A percentile compares a stretch with the other conserved stretches of the same genome.
Evolutionary conservation across 2,113 vertebrate species (phyloP).

Genomic region (Sula dactylatra): DNA sequence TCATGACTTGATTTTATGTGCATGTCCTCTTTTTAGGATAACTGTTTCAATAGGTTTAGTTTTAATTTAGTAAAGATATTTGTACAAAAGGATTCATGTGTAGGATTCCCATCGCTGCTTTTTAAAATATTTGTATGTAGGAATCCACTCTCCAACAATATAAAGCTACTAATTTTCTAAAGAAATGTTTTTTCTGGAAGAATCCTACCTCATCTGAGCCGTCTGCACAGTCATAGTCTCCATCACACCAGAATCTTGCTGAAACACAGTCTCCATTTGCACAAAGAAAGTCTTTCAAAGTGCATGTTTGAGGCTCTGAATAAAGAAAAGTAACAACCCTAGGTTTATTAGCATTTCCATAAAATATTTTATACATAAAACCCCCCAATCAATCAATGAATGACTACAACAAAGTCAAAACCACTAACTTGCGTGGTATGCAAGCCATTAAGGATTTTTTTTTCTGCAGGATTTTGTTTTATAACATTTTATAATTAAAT

Average conservation of each 20-base stretch:
- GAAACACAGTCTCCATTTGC: conserved; percentile 94
- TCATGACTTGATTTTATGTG: not conserved
- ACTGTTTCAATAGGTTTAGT: not conserved
- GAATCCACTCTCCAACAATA: not conserved
- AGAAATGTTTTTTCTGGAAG: not conserved
- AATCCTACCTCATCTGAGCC: conserved; percentile 92
- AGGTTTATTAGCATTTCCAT: not conserved
- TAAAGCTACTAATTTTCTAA: not conserved
- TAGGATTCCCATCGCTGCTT: not conserved
- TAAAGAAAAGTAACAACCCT: not conserved
- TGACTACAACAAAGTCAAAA: not conserved
- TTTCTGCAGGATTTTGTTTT: not conserved
- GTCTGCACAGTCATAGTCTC: conserved; percentile 95
- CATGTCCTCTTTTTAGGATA: not conserved
- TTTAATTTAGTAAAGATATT: not conserved
- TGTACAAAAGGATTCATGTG: not conserved
- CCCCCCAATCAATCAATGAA: rapidly evolving
- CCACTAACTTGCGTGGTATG: not conserved
- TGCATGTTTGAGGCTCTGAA: conserved; percentile 92
- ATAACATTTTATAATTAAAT: not conserved
- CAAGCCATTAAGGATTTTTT: not conserved
- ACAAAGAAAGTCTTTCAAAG: conserved; percentile 92
- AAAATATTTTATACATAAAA: not conserved
- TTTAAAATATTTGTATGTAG: rapidly evolving
- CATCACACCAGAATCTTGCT: conserved; percentile 94